These are phyloP conservation scores for Hydrozoanthus tunicans DNA, from an alignment of 64 coral and sea anemone species.

Conservation along the genomic window DNA sequence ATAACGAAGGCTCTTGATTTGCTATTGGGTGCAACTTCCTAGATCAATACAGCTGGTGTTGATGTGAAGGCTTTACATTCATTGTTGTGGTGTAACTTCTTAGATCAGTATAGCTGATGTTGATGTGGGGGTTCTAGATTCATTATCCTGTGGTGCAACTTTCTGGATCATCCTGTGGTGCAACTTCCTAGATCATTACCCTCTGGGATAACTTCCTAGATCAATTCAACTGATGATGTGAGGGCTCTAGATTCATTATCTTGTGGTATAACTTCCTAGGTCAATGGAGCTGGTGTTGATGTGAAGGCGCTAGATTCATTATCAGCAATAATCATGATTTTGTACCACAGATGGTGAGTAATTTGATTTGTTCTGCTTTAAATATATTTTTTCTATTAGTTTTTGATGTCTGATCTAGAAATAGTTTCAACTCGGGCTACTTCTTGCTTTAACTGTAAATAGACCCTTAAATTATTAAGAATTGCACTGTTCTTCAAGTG, in stretches of 20 bases:
- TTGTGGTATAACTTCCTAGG: neutral
- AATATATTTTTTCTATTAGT: too few species aligned
- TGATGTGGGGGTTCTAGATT: conserved; percentile 12
- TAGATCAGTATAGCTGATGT: neutral
- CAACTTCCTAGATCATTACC: too few species aligned
- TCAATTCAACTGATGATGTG: neutral
- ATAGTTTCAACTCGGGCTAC: too few species aligned
- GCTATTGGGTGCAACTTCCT: too few species aligned
- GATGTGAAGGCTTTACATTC: neutral
- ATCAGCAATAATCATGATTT: conserved; percentile 31
- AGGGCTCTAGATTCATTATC: neutral
- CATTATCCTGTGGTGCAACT: neutral
- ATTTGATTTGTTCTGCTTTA: too few species aligned
- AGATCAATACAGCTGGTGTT: neutral
- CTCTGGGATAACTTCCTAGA: too few species aligned
- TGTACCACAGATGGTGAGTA: conserved; percentile 53
- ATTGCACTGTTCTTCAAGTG: too few species aligned
- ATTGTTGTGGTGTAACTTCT: neutral
- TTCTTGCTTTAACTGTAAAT: too few species aligned
- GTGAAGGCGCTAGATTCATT: conserved; percentile 10
- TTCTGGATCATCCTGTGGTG: too few species aligned
- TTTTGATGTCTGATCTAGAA: too few species aligned
- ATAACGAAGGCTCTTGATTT: too few species aligned
- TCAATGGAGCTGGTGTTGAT: neutral
- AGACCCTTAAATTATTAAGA: too few species aligned